phyloP scores from a whole-genome alignment of 1,140 invertebrate genomes.

The Lepidurus packardi region DNA sequence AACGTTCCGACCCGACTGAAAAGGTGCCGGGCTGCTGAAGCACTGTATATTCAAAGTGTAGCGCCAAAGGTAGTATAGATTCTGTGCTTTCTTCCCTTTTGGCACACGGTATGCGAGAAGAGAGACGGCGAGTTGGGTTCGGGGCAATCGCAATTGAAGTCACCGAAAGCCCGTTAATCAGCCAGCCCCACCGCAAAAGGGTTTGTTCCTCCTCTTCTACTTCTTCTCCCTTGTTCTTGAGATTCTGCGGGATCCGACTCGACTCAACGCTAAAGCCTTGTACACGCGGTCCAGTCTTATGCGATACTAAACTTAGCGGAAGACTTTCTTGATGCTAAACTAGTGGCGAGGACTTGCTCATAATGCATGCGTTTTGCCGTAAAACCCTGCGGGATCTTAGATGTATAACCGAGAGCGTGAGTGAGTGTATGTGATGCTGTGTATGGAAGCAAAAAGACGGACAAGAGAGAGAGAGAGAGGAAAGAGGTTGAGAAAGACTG shows the following conservation, averaged over 20 bases:
- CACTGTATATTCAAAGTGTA: constrained; percentile 14
- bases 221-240: neutral
- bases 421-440: neutral
- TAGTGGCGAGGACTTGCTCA: neutral
- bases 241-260: neutral
- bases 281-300: neutral
- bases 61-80: constrained; percentile 5
- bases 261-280: neutral
- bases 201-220: neutral
- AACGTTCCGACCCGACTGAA: constrained; percentile 7
- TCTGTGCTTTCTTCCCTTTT: neutral
- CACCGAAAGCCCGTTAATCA: neutral
- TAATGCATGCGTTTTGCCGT: neutral
- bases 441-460: neutral
- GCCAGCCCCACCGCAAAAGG: neutral
- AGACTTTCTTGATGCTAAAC: neutral
- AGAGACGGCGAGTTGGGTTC: neutral
- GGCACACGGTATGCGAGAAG: constrained; percentile 2
- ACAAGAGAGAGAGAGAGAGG: neutral
- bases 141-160: neutral
- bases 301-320: constrained; percentile 17
- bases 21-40: neutral
- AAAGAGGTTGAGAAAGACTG: neutral
- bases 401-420: neutral
- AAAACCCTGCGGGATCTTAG: neutral